phyloP scores from a whole-genome alignment of 2,888 invertebrate species.

The Melipona beecheii region DNA sequence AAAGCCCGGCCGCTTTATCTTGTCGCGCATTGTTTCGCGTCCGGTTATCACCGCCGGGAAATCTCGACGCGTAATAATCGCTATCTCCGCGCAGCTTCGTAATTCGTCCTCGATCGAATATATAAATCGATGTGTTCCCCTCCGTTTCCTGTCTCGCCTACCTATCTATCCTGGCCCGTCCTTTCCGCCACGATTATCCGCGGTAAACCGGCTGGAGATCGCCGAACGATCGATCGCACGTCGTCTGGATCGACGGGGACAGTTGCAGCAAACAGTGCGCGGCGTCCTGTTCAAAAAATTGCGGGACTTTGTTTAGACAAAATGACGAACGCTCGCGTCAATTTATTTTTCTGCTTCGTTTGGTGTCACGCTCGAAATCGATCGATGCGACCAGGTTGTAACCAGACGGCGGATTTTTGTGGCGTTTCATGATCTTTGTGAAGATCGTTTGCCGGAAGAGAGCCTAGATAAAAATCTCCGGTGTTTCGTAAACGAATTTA shows the following conservation, averaged over 20 bases:
- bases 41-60: conserved; percentile 19
- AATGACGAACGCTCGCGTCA: no score
- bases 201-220: not conserved
- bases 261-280: no score
- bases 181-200: not conserved
- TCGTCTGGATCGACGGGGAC: not conserved
- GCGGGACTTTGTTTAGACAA: no score
- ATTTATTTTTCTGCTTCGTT: no score
- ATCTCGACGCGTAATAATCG: conserved; percentile 13
- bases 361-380: no score
- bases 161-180: not conserved
- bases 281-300: no score
- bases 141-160: conserved; percentile 30
- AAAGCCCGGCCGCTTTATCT: not conserved
- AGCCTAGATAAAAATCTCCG: no score
- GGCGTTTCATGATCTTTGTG: no score
- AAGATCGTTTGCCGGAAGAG: no score
- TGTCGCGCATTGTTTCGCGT: conserved; percentile 5
- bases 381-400: no score
- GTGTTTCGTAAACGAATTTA: no score
- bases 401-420: no score
- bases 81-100: conserved; percentile 1
- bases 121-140: not conserved
- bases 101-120: conserved; percentile 6
- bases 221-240: conserved; percentile 15